These are phyloP conservation scores for Valencia hispanica DNA, from an alignment of 2,797 vertebrate species.

Conservation along the genomic window DNA sequence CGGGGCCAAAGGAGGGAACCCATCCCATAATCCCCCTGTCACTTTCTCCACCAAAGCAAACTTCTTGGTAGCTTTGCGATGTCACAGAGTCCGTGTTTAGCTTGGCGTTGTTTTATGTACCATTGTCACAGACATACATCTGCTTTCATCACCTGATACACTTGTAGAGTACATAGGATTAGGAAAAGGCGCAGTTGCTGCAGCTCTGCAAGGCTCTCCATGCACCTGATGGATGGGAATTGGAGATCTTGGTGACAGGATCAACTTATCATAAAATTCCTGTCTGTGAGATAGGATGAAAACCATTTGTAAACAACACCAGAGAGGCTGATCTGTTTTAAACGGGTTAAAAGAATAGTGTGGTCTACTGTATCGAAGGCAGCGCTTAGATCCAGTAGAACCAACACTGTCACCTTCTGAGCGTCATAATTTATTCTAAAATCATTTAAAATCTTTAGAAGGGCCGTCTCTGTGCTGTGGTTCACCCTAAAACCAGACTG, in stretches of 20 bases:
- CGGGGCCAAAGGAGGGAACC: background rate
- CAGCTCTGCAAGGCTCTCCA: background rate
- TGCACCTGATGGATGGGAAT: background rate
- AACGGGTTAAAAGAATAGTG: no score
- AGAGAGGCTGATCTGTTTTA: no score
- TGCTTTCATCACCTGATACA: background rate
- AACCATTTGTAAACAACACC: no score
- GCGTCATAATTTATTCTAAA: no score
- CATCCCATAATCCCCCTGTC: background rate
- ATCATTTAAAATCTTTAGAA: no score
- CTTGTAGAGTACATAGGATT: background rate
- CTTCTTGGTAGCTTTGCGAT: background rate
- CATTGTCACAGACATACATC: background rate
- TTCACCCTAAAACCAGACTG: no score
- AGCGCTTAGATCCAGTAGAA: no score
- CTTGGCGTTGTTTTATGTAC: background rate
- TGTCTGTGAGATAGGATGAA: no score
- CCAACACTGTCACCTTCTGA: no score
- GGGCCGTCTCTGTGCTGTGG: no score
- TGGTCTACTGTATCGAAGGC: no score
- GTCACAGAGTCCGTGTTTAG: background rate
- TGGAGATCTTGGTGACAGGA: background rate
- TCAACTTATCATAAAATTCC: no score
- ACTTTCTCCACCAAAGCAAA: slow-evolving; percentile 3
- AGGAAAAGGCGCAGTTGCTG: background rate